Conservation (phyloP, 1,140 invertebrate genomes). For the Lordiphosa stackelbergi region DNA sequence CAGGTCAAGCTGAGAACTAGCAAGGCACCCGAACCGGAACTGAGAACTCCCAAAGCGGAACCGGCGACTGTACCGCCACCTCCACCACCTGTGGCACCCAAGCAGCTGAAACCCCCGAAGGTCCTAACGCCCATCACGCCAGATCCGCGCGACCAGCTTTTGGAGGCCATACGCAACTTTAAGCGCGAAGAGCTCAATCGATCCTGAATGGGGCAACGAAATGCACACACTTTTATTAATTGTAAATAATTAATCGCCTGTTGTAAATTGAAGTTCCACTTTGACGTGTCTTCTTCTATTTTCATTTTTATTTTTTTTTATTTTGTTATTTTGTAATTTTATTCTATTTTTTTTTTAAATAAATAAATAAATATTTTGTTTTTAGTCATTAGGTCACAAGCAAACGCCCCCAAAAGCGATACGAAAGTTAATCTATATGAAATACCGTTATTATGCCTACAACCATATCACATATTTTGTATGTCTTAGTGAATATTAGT, state of each 20-base stretch:
- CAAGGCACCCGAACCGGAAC: constrained; percentile 13
- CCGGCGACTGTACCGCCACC: constrained; percentile 19
- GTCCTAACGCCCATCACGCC: constrained; percentile 48
- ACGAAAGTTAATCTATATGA: constrained; percentile 17
- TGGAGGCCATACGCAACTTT: constrained; percentile 86
- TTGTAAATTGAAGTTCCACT: constrained; percentile 16
- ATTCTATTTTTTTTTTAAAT: constrained; percentile 26
- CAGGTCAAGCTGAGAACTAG: constrained; percentile 1
- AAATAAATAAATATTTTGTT: constrained; percentile 44
- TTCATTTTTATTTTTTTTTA: constrained; percentile 53
- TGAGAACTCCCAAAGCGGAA: too few relatives aligned
- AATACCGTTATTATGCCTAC: constrained; percentile 28
- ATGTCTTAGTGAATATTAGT: constrained; percentile 63
- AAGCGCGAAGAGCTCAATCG: constrained; percentile 68
- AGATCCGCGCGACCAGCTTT: constrained; percentile 82
- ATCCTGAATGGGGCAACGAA: constrained; percentile 22
- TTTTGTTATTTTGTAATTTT: constrained; percentile 62
- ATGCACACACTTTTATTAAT: constrained; percentile 43
- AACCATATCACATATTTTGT: constrained; percentile 33
- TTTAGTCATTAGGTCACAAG: constrained; percentile 60
- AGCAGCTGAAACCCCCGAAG: constrained; percentile 67
- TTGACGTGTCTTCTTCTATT: constrained; percentile 15
- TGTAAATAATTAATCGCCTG: constrained; percentile 54
- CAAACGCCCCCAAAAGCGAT: constrained; percentile 8
- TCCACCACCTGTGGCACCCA: constrained; percentile 77